phyloP scores from a whole-genome alignment of 2,888 invertebrate genomes.

The Pasiphila rectangulata region DNA sequence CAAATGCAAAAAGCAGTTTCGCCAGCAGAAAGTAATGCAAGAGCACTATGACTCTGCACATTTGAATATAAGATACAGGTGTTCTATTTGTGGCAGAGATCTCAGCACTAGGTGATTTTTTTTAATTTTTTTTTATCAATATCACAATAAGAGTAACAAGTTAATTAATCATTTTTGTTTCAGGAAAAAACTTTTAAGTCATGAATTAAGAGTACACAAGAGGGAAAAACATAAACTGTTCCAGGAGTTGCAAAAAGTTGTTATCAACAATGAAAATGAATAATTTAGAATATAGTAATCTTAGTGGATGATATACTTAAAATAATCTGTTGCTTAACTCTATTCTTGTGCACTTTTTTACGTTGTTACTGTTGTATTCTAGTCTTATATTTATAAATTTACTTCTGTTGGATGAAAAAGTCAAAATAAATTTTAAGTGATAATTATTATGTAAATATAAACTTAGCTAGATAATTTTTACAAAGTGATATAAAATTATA shows the following conservation, averaged over 20 bases:
- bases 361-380: too few species aligned
- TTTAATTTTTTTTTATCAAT: not conserved
- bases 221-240: slow-evolving; percentile 33
- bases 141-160: not conserved
- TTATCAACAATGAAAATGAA: slow-evolving; percentile 28
- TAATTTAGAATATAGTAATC: not conserved
- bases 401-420: not conserved
- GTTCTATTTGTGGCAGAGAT: slow-evolving; percentile 35
- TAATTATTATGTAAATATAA: too few species aligned
- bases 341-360: too few species aligned
- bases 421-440: too few species aligned
- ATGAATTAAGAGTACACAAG: slow-evolving; percentile 31
- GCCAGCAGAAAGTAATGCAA: slow-evolving; percentile 29
- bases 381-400: not conserved
- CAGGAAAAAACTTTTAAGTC: slow-evolving; percentile 32
- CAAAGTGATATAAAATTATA: too few species aligned
- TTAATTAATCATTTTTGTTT: not conserved
- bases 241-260: slow-evolving; percentile 29
- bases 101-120: slow-evolving; percentile 31
- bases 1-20: slow-evolving; percentile 36
- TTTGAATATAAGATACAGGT: slow-evolving; percentile 37
- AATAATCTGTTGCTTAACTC: too few species aligned
- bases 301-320: not conserved
- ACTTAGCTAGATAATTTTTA: too few species aligned
- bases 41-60: slow-evolving; percentile 39